Evolutionary conservation across 2,888 invertebrate species (phyloP).

Genomic region (Penaeus monodon): DNA sequence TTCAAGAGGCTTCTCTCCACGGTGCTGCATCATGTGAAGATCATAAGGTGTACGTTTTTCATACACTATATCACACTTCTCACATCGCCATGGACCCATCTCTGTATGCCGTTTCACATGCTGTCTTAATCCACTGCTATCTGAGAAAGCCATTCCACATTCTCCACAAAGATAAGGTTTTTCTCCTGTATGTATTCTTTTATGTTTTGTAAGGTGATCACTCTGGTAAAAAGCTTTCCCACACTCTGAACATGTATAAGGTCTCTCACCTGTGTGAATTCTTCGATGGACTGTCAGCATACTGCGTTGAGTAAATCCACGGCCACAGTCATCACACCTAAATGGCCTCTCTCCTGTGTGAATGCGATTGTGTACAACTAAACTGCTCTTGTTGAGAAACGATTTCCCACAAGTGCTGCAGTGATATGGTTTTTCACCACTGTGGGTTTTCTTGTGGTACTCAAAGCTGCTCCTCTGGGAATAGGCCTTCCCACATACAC

Average conservation of each 20-base stretch:
- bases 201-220: constrained; percentile 51
- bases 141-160: constrained; percentile 46
- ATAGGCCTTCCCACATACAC: constrained; percentile 41
- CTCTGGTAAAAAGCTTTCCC: constrained; percentile 53
- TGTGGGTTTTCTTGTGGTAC: constrained; percentile 43
- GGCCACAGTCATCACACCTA: constrained; percentile 48
- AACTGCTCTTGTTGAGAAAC: constrained; percentile 37
- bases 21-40: constrained; percentile 33
- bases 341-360: constrained; percentile 52
- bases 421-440: constrained; percentile 39
- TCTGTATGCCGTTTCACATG: constrained; percentile 32
- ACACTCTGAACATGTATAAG: constrained; percentile 51
- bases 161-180: constrained; percentile 51
- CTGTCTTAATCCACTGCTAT: constrained; percentile 29
- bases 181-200: constrained; percentile 42
- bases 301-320: constrained; percentile 45
- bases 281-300: constrained; percentile 52
- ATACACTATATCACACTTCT: constrained; percentile 22
- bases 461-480: constrained; percentile 32
- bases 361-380: constrained; percentile 39
- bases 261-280: constrained; percentile 57
- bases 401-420: constrained; percentile 34
- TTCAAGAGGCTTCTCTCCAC: constrained; percentile 26
- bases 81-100: constrained; percentile 23
- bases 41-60: constrained; percentile 28